Base-by-base conservation (phyloP, 1,140 invertebrate species). In the Argopecten irradians region DNA sequence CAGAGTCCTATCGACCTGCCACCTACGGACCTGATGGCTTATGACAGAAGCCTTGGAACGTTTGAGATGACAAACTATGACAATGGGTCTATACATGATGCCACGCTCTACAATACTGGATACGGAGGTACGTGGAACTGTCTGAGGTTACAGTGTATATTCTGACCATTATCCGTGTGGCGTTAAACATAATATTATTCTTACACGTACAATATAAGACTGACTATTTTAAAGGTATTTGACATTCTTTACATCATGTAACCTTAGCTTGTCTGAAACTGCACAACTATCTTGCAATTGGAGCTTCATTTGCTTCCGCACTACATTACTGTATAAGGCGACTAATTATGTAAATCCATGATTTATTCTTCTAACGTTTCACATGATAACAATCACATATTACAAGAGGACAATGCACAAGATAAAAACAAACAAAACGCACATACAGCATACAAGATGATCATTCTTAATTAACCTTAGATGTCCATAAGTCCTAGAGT, bases 1-100 rank as follows among this genome's bases (percentile, higher is more conserved):
- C 91, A 91, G 43, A 90, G 89, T 5, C 91, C 91, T 0, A 90
- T 91, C 71, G 46, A 90, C 82, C 83, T 91, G 19, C 89, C 89
- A 14, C 33, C 36, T 0, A 36, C 22, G 35, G 34, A 32, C 5
- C 35, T 88, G 13, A 46, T 85, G 32, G 46, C n/a, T 0, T 90
- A 83, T 86, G 43, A 85, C 34, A 11, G 55, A 16, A 82, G 32
- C 19, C 35, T 89, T 28, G 71, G 46, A 7, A 86, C 87, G 9
- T 86, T 91, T 34, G 34, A 43, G 0, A 89, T 89, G 39, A 84
- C 19, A 8, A 89, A 90, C 82, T 91, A 89, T 43, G 85, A 88
- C 28, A 82, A 85, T 0, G 7, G 11, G 0, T 32, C 88, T 14
- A 87, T 33, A 28, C 86, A 87, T 82, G 34, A 33, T 19, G 36